Conservation (phyloP, 1,140 invertebrate genomes). For the Ephestia elutella region DNA sequence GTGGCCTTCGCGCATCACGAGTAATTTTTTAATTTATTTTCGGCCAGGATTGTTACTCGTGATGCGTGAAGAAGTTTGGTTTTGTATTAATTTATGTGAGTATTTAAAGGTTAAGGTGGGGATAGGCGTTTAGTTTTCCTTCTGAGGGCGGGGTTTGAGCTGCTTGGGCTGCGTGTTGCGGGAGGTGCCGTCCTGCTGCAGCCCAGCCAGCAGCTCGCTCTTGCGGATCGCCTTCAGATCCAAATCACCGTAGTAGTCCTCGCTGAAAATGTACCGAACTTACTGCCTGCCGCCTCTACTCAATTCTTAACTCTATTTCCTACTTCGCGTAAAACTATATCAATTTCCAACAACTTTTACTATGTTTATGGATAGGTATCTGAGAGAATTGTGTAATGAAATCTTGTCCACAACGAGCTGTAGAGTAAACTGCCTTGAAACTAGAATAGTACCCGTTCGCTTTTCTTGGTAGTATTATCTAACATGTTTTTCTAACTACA, state of each 20-base stretch:
- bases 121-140: conserved; percentile 60
- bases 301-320: conserved; percentile 32
- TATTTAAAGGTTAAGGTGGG: conserved; percentile 58
- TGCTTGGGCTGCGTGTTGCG: conserved; percentile 73
- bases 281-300: conserved; percentile 59
- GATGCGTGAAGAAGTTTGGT: conserved; percentile 40
- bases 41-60: conserved; percentile 26
- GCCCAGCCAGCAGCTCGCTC: conserved; percentile 88
- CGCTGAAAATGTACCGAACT: conserved; percentile 79
- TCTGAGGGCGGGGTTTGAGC: conserved; percentile 72
- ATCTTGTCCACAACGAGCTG: conserved; percentile 48
- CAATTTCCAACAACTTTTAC: conserved; percentile 63
- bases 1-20: conserved; percentile 45
- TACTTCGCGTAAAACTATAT: conserved; percentile 39
- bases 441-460: conserved; percentile 59
- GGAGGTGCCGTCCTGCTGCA: conserved; percentile 77
- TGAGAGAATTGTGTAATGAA: conserved; percentile 64
- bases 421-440: conserved; percentile 67
- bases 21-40: conserved; percentile 28
- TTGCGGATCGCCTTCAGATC: conserved; percentile 95
- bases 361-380: conserved; percentile 27
- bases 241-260: conserved; percentile 96
- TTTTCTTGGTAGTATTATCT: conserved; percentile 47
- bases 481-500: conserved; percentile 33
- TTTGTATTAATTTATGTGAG: conserved; percentile 54